Evolutionary conservation across 2,888 invertebrate species (phyloP), one percentile per base, ranked within the genome.

Genomic region (Yponomeuta cagnagella): DNA sequence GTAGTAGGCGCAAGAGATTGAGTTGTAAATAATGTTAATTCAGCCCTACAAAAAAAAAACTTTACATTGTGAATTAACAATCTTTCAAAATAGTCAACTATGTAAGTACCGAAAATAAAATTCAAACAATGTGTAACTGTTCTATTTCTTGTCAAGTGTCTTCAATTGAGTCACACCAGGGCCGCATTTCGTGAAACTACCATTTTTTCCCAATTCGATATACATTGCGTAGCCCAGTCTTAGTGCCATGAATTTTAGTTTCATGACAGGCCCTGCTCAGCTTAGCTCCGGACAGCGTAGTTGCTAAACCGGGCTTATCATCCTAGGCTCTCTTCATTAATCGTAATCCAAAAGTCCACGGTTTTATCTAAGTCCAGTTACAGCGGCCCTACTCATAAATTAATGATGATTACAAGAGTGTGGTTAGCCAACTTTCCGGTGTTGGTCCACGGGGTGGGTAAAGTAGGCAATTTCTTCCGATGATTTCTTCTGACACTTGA

Each of bases 341-440:
- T 78, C 52, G 15, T 82, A 82, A 84, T 83, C 82, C 81, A 37
- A 77, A 79, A 80, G 78, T 77, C 77, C 76, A 74, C 79, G 52
- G 71, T 73, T 76, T 78, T 84, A 85, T 84, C 85, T 85, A 84
- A 82, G 72, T 76, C 75, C 70, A 58, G 52, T 58, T 58, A 58
- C 12, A 3, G 15, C 52, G 52, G 52, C 52, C 52, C 52, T 15
- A 4, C 15, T 58, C 52, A 58, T 58, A 58, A 58, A 65, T 65
- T 65, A 65, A 65, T 65, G 65, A 33, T 65, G 65, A 65, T 65
- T 65, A 65, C 65, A 65, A 31, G 30, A 65, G 15, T 31, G 65
- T 65, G 65, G 65, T 65, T 65, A 23, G 65, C 65, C 65, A 65
- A 65, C 65, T 10, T 58, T 15, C 52, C 52, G 15, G 52, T 12